Conservation (phyloP, 2,797 vertebrate genomes). For the Chaetodon trifasciatus region DNA sequence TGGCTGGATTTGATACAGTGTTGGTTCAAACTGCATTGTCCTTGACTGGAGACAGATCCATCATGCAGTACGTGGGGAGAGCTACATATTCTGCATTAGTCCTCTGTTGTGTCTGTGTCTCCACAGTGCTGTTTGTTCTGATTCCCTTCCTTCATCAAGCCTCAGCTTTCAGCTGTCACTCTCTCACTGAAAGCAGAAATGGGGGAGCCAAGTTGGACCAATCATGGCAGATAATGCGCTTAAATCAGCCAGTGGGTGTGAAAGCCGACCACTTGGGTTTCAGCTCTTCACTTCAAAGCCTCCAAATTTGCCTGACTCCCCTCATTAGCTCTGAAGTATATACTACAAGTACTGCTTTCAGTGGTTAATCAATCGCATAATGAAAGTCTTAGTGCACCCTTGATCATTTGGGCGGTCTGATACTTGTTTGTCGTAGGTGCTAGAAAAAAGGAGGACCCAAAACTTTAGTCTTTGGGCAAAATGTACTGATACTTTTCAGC, state of each 20-base stretch:
- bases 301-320: slow-evolving; percentile 67
- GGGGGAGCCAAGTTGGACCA: slow-evolving; percentile 64
- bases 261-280: slow-evolving; percentile 75
- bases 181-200: slow-evolving; percentile 51
- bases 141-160: slow-evolving; percentile 53
- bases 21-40: slow-evolving; percentile 25
- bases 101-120: slow-evolving; percentile 45
- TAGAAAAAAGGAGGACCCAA: slow-evolving; percentile 6
- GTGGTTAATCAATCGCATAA: slow-evolving; percentile 76
- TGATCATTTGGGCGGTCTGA: slow-evolving; percentile 28
- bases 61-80: slow-evolving; percentile 41
- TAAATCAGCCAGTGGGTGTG: slow-evolving; percentile 72
- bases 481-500: slow-evolving; percentile 12
- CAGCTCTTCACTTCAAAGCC: slow-evolving; percentile 72
- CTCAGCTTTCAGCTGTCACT: slow-evolving; percentile 66
- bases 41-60: slow-evolving; percentile 47
- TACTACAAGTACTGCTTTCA: slow-evolving; percentile 67
- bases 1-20: slow-evolving; percentile 31
- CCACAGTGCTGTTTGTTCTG: slow-evolving; percentile 46
- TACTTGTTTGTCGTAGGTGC: slow-evolving; percentile 40
- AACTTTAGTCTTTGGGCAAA: background rate
- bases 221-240: slow-evolving; percentile 77
- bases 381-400: slow-evolving; percentile 63
- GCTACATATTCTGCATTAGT: slow-evolving; percentile 46
- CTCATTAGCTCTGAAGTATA: slow-evolving; percentile 75